Evolutionary conservation across 2,888 invertebrate species (phyloP).

Genomic region (Congeria kusceri): DNA sequence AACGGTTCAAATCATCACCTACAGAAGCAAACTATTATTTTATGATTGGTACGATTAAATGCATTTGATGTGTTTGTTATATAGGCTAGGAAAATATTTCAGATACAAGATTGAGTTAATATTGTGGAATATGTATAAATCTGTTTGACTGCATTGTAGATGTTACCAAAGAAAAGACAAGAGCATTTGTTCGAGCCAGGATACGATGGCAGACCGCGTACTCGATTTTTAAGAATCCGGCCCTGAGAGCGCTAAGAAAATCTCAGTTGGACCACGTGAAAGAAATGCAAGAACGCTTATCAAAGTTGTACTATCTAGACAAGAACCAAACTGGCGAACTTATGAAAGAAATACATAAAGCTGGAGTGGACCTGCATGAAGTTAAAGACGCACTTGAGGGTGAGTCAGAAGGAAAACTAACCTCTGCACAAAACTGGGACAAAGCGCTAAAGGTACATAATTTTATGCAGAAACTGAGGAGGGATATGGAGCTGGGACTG

Average conservation of each 20-base stretch:
- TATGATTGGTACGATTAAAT: too few species aligned
- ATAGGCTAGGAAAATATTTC: too few species aligned
- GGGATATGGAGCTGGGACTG: neutral
- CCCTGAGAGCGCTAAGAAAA: slow-evolving; percentile 48
- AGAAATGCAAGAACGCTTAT: slow-evolving; percentile 37
- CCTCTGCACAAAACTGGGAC: slow-evolving; percentile 35
- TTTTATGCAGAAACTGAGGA: slow-evolving; percentile 41
- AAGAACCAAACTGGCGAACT: slow-evolving; percentile 36
- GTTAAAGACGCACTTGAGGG: slow-evolving; percentile 1
- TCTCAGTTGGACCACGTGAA: slow-evolving; percentile 37
- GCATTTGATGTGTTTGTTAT: too few species aligned
- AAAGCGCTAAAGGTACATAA: slow-evolving; percentile 37
- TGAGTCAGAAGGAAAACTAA: neutral
- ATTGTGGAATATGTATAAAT: too few species aligned
- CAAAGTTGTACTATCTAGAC: slow-evolving; percentile 39
- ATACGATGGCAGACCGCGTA: slow-evolving; percentile 49
- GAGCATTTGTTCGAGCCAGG: slow-evolving; percentile 22
- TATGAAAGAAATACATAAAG: slow-evolving; percentile 33
- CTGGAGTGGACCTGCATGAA: slow-evolving; percentile 11
- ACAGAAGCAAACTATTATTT: too few species aligned
- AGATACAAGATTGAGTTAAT: too few species aligned
- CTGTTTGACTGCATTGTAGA: too few species aligned
- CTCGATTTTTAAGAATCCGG: slow-evolving; percentile 54
- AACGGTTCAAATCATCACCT: too few species aligned
- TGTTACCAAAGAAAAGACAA: neutral